Base-by-base conservation (phyloP, 2,797 vertebrate genomes). In the Percopsis omiscomaycus region DNA sequence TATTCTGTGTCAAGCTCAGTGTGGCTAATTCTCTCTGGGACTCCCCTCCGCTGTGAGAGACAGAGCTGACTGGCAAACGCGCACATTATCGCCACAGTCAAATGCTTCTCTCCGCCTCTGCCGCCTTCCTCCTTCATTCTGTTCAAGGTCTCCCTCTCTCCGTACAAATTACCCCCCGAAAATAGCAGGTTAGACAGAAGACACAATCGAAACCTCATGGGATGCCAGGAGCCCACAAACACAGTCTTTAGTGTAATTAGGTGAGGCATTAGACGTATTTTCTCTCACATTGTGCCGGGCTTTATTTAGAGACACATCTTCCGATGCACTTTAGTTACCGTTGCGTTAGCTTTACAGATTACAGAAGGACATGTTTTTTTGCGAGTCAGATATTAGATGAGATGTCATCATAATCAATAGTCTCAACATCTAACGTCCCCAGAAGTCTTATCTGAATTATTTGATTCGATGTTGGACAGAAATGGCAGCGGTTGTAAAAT, bases 1-100 rank as follows among this genome's bases (percentile, higher is more conserved):
- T 90, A 82, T 89, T 89, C 84, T 70, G 78, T 92, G 89, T 91
- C 85, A 90, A 66, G 57, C 86, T 77, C 89, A 82, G 85, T 80
- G 61, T 86, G 85, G 78, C 71, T 88, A 79, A 90, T 80, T 90
- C 88, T 91, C 90, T 80, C 59, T 49, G 83, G 88, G 90, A 90
- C 82, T 79, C 74, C 84, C 83, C 68, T 83, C 66, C 61, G 83
- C 79, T 64, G 45, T 32, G 61, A 74, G 82, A 82, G 85, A 84
- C 80, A 78, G 68, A 75, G 81, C 78, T 89, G 84, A 88, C 74
- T 85, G 89, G 83, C 86, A 88, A 89, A 86, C 80, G 84, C 73
- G 57, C 84, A 86, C 79, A 90, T 91, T 89, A 89, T 89, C 87
- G 22, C 84, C 79, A 57, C 85, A 81, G 85, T 84, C 75, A 83